Evolutionary conservation across 1,140 invertebrate genomes (phyloP), one percentile per base, ranked within the genome.

Genomic region (Pseudomyrmex dendroicus): DNA sequence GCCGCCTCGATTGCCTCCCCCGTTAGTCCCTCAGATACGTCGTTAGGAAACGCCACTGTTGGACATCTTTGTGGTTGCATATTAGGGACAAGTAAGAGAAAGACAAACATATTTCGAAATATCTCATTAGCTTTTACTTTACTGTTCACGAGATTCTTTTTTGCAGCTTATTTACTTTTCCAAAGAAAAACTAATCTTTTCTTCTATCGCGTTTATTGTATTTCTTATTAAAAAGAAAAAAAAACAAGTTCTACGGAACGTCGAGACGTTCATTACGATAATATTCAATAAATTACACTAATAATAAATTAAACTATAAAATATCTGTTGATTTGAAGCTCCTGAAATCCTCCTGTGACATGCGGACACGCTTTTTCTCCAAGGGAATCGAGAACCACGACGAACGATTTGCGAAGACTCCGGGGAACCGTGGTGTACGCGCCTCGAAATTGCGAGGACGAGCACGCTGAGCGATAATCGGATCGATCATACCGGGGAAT

Each of bases 1-100:
- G 88, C 90, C 86, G 87, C 85, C 84, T 85, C 86, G 70, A 86
- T 90, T 87, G 76, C 78, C 77, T 54, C 63, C 76, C 56, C 17
- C 54, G 46, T 76, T 74, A 62, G 22, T 48, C 46, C 5, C 35
- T 35, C 73, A 64, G 56, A 73, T 87, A 61, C 74, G 48, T 59
- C 73, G 50, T 77, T 80, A 72, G 76, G 46, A 80, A 59, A 80
- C 62, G 56, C 61, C 52, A 15, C 59, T 13, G 48, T 73, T 67
- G 74, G 84, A 84, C 86, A 76, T 88, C 73, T 85, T 85, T 61
- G 13, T 61, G 66, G 52, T 78, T 59, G 35, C 44, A 20, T 13
- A 54, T 70, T 77, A 59, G 5, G 35, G 35, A 61, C 44, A 10
- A 48, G 46, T 80, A 72, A 7, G 4, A 7, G 10, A 72, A 25